Percentiles rank a stretch among this genome's conserved stretches.
These are phyloP conservation scores for Poeciliopsis paucimaculata DNA, from an alignment of 2,797 vertebrate genomes.

Conservation along the genomic window DNA sequence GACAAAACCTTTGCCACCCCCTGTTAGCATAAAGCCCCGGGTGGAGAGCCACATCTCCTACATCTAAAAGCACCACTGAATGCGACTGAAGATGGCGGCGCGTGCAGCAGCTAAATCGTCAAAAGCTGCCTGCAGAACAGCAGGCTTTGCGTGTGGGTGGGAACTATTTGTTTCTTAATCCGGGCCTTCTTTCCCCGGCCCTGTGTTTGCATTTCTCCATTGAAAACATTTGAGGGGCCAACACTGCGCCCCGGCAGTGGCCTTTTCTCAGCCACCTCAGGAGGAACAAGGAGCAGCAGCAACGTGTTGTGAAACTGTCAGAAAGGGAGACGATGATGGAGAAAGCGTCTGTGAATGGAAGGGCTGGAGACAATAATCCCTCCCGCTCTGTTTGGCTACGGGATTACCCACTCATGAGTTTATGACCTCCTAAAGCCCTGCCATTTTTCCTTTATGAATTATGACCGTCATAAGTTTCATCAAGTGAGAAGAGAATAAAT, in stretches of 20 bases:
- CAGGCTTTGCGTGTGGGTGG: constrained; percentile 60
- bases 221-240: constrained; percentile 67
- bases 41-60: not conserved
- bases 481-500: constrained; percentile 5
- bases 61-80: not conserved
- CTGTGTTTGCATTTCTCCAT: constrained; percentile 78
- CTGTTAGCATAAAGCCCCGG: not conserved
- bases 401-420: constrained; percentile 72
- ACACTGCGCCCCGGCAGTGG: constrained; percentile 61
- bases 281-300: constrained; percentile 26
- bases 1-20: not conserved
- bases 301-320: constrained; percentile 55
- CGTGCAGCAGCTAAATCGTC: constrained; percentile 48
- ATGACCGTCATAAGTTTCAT: not conserved
- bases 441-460: constrained; percentile 51
- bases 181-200: constrained; percentile 21
- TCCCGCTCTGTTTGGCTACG: constrained; percentile 66
- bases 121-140: constrained; percentile 37
- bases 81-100: constrained; percentile 24
- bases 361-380: constrained; percentile 42
- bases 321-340: constrained; percentile 24
- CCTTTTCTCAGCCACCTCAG: constrained; percentile 61
- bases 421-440: constrained; percentile 54
- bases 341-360: constrained; percentile 43
- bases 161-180: constrained; percentile 79